phyloP scores from a whole-genome alignment of 2,888 invertebrate genomes.

The Gymnoscelis rufifasciata region DNA sequence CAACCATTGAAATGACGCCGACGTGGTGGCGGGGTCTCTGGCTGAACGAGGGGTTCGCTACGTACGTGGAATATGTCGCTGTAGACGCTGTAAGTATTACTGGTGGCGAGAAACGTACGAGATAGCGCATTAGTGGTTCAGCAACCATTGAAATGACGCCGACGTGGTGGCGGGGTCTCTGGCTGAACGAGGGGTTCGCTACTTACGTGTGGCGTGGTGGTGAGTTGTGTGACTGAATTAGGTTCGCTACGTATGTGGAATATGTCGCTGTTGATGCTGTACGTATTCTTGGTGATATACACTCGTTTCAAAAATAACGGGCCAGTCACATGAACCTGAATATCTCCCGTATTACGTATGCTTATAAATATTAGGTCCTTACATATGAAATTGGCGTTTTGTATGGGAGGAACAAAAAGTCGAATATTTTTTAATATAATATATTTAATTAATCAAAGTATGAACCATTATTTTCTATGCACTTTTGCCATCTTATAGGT shows the following conservation, averaged over 20 bases:
- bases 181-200: conserved; percentile 93
- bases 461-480: no score
- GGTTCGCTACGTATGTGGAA: conserved; percentile 87
- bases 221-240: no score
- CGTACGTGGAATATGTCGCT: conserved; percentile 85
- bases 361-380: no score
- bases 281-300: conserved; percentile 3
- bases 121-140: conserved; percentile 90
- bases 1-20: conserved; percentile 86
- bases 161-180: conserved; percentile 93
- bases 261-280: conserved; percentile 84
- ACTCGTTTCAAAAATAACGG: no score
- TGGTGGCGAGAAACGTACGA: conserved; percentile 86
- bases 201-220: no score
- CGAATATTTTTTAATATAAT: no score
- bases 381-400: no score
- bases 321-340: no score
- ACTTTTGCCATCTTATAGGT: no score
- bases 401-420: no score
- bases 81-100: conserved; percentile 76
- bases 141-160: conserved; percentile 88
- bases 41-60: conserved; percentile 92
- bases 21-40: conserved; percentile 94
- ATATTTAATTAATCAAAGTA: no score
- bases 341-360: no score